Conservation (phyloP, 2,888 invertebrate species). For the Adelphocoris suturalis region DNA sequence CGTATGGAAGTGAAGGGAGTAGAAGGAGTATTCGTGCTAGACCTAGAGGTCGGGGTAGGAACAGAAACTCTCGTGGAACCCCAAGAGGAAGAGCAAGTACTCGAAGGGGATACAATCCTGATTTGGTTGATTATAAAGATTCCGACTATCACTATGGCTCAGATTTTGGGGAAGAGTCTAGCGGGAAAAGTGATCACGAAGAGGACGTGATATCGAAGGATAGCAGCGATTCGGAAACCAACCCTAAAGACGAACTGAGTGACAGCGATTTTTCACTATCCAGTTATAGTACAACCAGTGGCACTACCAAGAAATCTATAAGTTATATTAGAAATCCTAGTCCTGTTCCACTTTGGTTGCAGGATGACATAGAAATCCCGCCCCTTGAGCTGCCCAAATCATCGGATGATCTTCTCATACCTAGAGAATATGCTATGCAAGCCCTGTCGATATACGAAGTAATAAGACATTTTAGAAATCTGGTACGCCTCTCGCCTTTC, state of each 20-base stretch:
- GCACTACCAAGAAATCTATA: slow-evolving; percentile 83
- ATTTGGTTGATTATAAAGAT: slow-evolving; percentile 87
- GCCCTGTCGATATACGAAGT: slow-evolving; percentile 96
- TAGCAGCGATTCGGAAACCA: slow-evolving; percentile 85
- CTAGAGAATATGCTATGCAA: slow-evolving; percentile 87
- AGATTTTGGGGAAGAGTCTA: slow-evolving; percentile 94
- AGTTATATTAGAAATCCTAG: slow-evolving; percentile 85
- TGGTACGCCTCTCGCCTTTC: slow-evolving; percentile 95
- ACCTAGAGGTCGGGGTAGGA: slow-evolving; percentile 79
- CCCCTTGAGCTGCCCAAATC: slow-evolving; percentile 88
- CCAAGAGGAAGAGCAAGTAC: slow-evolving; percentile 79
- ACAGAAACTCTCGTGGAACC: slow-evolving; percentile 80
- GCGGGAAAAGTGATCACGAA: slow-evolving; percentile 89
- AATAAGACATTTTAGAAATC: slow-evolving; percentile 92
- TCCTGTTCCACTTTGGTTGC: slow-evolving; percentile 93
- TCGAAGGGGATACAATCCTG: slow-evolving; percentile 87
- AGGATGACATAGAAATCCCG: slow-evolving; percentile 89
- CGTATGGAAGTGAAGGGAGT: slow-evolving; percentile 88
- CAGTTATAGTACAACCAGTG: slow-evolving; percentile 89
- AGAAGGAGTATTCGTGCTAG: slow-evolving; percentile 83
- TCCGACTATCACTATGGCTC: slow-evolving; percentile 96
- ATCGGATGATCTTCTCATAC: slow-evolving; percentile 93
- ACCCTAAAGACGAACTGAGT: slow-evolving; percentile 85
- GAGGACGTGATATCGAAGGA: slow-evolving; percentile 85
- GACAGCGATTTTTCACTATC: slow-evolving; percentile 94